A percentile compares a stretch with the other conserved stretches of the same genome.
Conservation (phyloP, 2,113 vertebrate species). For the Eolophus roseicapilla region DNA sequence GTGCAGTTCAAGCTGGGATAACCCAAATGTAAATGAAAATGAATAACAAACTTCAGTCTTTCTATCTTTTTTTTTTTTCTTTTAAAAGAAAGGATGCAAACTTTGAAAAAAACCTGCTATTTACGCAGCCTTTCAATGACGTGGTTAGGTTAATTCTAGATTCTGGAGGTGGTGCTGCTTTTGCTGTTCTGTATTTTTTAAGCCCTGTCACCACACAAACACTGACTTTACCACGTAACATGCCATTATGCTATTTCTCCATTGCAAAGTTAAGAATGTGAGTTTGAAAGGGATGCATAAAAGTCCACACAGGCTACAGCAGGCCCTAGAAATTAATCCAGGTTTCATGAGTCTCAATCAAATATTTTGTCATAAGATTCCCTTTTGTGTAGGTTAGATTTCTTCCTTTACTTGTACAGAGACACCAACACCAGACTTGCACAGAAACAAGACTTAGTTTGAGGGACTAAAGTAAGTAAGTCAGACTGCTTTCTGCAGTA, state of each 20-base stretch:
- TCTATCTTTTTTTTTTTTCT: neutral
- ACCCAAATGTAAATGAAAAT: conserved; percentile 24
- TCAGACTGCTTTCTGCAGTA: neutral
- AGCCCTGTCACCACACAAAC: neutral
- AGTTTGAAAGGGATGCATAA: neutral
- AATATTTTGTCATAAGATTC: neutral
- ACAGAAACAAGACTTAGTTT: neutral
- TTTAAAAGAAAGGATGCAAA: neutral
- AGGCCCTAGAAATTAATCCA: neutral
- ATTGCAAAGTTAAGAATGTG: neutral
- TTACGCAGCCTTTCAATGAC: conserved; percentile 16
- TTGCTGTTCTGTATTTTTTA: conserved; percentile 36
- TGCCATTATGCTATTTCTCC: neutral
- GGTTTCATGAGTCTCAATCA: neutral
- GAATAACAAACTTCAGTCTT: neutral
- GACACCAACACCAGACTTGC: neutral
- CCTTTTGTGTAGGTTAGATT: neutral
- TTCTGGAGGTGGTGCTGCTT: conserved; percentile 40
- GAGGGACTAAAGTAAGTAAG: neutral
- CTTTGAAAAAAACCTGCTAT: neutral
- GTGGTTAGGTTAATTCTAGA: conserved; percentile 36
- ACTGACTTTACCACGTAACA: neutral
- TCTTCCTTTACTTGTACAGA: neutral
- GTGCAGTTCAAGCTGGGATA: neutral
- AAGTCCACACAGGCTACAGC: neutral